These are phyloP conservation scores for Hyphantria cunea DNA, from an alignment of 1,140 invertebrate genomes.

Conservation along the genomic window DNA sequence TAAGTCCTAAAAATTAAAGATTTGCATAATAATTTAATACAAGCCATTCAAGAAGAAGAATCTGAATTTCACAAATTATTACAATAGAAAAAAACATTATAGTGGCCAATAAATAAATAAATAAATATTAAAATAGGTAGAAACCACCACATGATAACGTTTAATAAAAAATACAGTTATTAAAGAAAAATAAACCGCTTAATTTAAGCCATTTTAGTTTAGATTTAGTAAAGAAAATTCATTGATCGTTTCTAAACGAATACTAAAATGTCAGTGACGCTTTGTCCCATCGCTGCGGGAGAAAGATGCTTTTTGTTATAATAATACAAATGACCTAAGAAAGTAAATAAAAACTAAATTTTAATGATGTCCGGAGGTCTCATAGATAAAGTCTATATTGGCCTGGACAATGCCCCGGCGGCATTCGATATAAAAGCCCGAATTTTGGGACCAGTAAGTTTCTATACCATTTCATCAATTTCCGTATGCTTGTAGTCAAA, in stretches of 20 bases:
- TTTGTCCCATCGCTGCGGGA: slow-evolving; percentile 28
- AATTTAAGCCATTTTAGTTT: too few species aligned
- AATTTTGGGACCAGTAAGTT: slow-evolving; percentile 84
- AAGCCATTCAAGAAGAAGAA: too few species aligned
- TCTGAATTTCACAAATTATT: too few species aligned
- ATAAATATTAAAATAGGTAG: too few species aligned
- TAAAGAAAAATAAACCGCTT: too few species aligned
- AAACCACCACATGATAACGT: too few species aligned
- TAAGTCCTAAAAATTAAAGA: too few species aligned
- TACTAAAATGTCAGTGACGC: slow-evolving; percentile 18
- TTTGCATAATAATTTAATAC: too few species aligned
- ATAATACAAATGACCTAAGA: slow-evolving; percentile 45
- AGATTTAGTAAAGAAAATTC: neutral
- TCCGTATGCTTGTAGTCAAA: neutral
- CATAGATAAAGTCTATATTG: slow-evolving; percentile 89
- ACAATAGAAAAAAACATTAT: too few species aligned
- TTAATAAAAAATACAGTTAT: too few species aligned
- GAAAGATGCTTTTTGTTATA: slow-evolving; percentile 63
- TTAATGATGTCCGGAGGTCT: slow-evolving; percentile 71
- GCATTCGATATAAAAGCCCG: slow-evolving; percentile 89
- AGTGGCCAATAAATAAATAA: too few species aligned
- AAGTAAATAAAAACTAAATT: slow-evolving; percentile 24
- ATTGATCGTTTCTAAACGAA: slow-evolving; percentile 8
- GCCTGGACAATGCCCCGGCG: slow-evolving; percentile 89
- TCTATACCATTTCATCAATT: slow-evolving; percentile 17